Percentiles rank a stretch among this genome's conserved stretches.
Evolutionary conservation across 2,113 vertebrate genomes (phyloP).

Genomic region (Periophthalmus modestus): DNA sequence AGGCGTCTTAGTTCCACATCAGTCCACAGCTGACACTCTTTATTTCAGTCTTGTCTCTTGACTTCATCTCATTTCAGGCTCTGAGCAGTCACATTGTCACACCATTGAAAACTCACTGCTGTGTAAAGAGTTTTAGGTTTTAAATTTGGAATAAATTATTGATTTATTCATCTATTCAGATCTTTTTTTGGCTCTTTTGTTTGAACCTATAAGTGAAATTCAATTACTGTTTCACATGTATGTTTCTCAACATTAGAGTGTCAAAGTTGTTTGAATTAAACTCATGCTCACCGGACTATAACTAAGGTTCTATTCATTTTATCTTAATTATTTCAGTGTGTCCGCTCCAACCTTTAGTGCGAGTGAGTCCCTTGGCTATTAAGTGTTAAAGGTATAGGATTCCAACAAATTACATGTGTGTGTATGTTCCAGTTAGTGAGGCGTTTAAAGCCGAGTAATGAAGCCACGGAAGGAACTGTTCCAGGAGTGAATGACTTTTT

Average conservation of each 20-base stretch:
- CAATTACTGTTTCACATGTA: constrained; percentile 47
- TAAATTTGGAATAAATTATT: background rate
- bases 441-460: background rate
- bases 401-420: constrained; percentile 33
- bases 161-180: background rate
- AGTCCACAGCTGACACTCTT: background rate
- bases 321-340: constrained; percentile 72
- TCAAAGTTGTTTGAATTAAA: constrained; percentile 65
- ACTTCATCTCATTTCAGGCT: constrained; percentile 1
- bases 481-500: background rate
- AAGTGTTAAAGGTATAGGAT: constrained; percentile 40
- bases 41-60: background rate
- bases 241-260: constrained; percentile 45
- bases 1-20: constrained; percentile 16
- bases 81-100: background rate
- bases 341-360: constrained; percentile 55
- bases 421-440: background rate
- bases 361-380: constrained; percentile 22
- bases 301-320: constrained; percentile 69
- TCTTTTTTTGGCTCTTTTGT: background rate
- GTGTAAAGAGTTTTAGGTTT: background rate
- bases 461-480: constrained; percentile 7
- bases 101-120: background rate
- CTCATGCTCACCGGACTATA: constrained; percentile 63
- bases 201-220: constrained; percentile 35